phyloP scores from a whole-genome alignment of 2,797 vertebrate genomes.

The Nannoperca australis region DNA sequence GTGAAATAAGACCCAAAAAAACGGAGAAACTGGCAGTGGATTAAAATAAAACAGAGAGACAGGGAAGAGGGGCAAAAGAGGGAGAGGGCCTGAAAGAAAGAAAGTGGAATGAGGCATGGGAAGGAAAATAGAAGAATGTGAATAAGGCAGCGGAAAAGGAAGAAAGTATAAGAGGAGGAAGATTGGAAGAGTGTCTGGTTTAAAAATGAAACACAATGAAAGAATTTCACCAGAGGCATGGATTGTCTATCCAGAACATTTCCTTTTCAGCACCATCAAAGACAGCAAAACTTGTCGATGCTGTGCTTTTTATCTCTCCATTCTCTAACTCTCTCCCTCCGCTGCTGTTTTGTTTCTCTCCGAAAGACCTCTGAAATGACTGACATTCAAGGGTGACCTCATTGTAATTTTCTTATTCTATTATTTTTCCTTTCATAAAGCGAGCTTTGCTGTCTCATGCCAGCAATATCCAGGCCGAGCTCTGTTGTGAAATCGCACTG shows the following conservation, averaged over 20 bases:
- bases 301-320: slow-evolving; percentile 62
- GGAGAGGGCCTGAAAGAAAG: slow-evolving; percentile 47
- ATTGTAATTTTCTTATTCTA: slow-evolving; percentile 41
- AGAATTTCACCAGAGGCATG: slow-evolving; percentile 71
- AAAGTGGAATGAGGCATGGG: slow-evolving; percentile 51
- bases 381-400: slow-evolving; percentile 62
- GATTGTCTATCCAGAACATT: slow-evolving; percentile 75
- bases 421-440: slow-evolving; percentile 26
- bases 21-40: slow-evolving; percentile 28
- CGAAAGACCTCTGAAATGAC: slow-evolving; percentile 52
- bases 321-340: slow-evolving; percentile 30
- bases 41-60: slow-evolving; percentile 64
- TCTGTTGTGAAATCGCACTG: slow-evolving; percentile 59
- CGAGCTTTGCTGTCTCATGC: slow-evolving; percentile 40
- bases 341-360: slow-evolving; percentile 52
- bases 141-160: slow-evolving; percentile 50
- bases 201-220: slow-evolving; percentile 74
- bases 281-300: slow-evolving; percentile 61
- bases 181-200: slow-evolving; percentile 48
- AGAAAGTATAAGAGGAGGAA: slow-evolving; percentile 35
- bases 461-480: slow-evolving; percentile 45
- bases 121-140: slow-evolving; percentile 40
- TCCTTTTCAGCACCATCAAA: slow-evolving; percentile 74
- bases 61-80: slow-evolving; percentile 18
- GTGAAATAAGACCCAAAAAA: slow-evolving; percentile 29